Evolutionary conservation across 1,140 invertebrate species (phyloP), one percentile per base, ranked within the genome.

Genomic region (Phymastichus coffea): DNA sequence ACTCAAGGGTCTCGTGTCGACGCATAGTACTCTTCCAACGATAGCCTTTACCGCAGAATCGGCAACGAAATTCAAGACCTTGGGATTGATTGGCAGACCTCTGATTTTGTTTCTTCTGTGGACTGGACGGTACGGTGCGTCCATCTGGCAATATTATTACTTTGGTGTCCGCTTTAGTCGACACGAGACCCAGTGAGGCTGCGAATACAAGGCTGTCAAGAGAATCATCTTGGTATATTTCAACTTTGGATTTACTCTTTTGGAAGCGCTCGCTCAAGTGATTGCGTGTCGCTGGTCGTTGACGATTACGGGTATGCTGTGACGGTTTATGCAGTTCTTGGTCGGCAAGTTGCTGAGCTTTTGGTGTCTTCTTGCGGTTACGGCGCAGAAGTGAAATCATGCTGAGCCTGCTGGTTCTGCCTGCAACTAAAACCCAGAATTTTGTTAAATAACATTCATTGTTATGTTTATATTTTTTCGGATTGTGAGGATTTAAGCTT

Each of bases 1-100:
- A 94, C 74, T 93, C 91, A 61, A 92, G 89, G 72, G 86, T 88
- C 72, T 92, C 89, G 76, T 94, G 91, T 9, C 89, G 83, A 0
- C 88, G 82, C 82, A 91, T 82, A 48, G 89, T 91, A 12, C 88
- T 90, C 71, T 91, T 91, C 89, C 89, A 91, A 66, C 88, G 82
- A 71, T 92, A 92, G 22, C 86, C 83, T 70, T 91, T 91, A 37
- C 89, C 88, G 75, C 90, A 92, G 67, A 89, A 88, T 41, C 87
- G 80, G 69, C 90, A 92, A 25, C 87, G 83, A 72, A 89, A 91
- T 72, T 87, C 54, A 26, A 53, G 19, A 40, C 12, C 38, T 8
- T 12, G 8, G 17, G 8, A 12, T 40, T 40, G 12, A n/a, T n/a
- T 40, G 4, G 17, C 8, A 4, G 8, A 12, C 8, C 38, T 6